A percentile compares a stretch with the other conserved stretches of the same genome.
Evolutionary conservation across 1,140 invertebrate species (phyloP).

Genomic region (Bemisia tabaci): DNA sequence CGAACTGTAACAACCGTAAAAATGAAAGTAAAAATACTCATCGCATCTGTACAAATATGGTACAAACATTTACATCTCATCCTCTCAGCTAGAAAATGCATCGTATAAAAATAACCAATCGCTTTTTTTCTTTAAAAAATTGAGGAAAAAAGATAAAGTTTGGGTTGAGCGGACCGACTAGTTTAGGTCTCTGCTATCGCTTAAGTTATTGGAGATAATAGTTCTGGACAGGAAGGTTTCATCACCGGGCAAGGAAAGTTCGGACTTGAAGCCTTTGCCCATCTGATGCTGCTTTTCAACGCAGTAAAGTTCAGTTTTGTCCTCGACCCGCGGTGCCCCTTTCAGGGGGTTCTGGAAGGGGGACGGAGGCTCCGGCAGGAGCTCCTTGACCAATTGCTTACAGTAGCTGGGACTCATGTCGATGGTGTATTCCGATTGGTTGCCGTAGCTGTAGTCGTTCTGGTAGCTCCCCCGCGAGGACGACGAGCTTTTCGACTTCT

Average conservation of each 20-base stretch:
- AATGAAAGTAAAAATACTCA: neutral
- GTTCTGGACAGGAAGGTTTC: neutral
- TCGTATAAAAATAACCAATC: neutral
- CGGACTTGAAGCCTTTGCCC: neutral
- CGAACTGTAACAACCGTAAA: neutral
- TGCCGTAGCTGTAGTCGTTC: constrained; percentile 4
- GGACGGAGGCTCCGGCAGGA: neutral
- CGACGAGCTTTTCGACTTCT: neutral
- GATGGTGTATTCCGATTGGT: constrained; percentile 5
- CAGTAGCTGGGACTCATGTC: neutral
- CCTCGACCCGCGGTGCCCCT: neutral
- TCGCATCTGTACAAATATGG: neutral
- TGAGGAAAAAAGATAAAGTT: neutral
- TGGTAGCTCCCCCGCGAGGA: neutral
- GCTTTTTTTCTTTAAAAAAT: neutral
- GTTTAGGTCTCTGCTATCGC: neutral
- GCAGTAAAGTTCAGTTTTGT: neutral
- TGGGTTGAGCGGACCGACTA: neutral
- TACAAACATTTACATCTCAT: neutral
- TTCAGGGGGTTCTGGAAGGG: neutral
- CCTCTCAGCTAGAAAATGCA: neutral
- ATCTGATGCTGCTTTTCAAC: neutral
- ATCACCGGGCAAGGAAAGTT: neutral
- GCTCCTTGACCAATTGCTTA: neutral
- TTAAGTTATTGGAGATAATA: neutral